These are phyloP conservation scores for Brenthis hecate DNA, from an alignment of 2,888 invertebrate genomes.

Conservation along the genomic window DNA sequence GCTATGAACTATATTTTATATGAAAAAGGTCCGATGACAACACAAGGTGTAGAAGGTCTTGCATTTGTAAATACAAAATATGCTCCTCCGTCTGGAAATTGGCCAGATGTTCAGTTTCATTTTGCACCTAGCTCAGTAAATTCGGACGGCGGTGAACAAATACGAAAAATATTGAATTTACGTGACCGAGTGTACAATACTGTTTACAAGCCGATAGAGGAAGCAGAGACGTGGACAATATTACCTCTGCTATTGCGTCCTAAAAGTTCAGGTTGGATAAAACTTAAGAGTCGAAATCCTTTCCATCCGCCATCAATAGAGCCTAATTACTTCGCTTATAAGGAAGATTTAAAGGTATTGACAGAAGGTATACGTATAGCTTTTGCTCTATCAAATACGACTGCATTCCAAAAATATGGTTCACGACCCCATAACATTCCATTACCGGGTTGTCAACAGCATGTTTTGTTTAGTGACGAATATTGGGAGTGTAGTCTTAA, in stretches of 20 bases:
- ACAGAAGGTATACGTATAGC: slow-evolving; percentile 94
- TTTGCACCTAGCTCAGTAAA: slow-evolving; percentile 93
- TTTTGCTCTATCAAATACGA: slow-evolving; percentile 89
- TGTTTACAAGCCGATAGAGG: slow-evolving; percentile 90
- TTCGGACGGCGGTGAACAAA: slow-evolving; percentile 91
- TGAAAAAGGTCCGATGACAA: slow-evolving; percentile 92
- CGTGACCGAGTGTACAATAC: slow-evolving; percentile 92
- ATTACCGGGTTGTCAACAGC: slow-evolving; percentile 91
- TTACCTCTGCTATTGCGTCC: slow-evolving; percentile 91
- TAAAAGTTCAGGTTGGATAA: slow-evolving; percentile 93
- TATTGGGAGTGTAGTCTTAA: slow-evolving; percentile 94
- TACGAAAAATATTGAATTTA: slow-evolving; percentile 87
- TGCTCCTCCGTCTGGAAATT: slow-evolving; percentile 88
- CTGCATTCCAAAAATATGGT: slow-evolving; percentile 90
- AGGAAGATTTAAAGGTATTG: slow-evolving; percentile 89
- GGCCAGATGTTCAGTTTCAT: slow-evolving; percentile 94
- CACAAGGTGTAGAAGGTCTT: slow-evolving; percentile 92
- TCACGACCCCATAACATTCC: slow-evolving; percentile 90
- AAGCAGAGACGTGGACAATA: slow-evolving; percentile 92
- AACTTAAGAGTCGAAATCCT: slow-evolving; percentile 90
- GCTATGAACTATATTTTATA: slow-evolving; percentile 91
- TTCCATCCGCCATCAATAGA: slow-evolving; percentile 91
- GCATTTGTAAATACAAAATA: slow-evolving; percentile 94
- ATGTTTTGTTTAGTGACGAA: slow-evolving; percentile 87
- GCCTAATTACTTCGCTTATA: slow-evolving; percentile 95